These are phyloP conservation scores for Ceryle rudis DNA, from an alignment of 2,797 vertebrate genomes.

Conservation along the genomic window DNA sequence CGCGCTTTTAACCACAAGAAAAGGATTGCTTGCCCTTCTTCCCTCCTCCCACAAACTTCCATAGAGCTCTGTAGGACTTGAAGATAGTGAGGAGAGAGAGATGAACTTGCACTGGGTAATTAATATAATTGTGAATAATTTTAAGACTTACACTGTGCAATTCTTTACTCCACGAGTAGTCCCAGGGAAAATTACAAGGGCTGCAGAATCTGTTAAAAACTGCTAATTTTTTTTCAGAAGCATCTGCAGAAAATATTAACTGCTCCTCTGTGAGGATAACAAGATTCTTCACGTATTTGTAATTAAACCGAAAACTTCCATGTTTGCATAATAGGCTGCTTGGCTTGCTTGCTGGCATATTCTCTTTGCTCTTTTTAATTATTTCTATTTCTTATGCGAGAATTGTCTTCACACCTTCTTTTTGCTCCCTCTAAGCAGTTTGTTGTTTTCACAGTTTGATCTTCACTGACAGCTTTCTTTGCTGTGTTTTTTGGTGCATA, in stretches of 20 bases:
- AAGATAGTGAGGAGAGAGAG: not conserved
- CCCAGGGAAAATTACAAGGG: not conserved
- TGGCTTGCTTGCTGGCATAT: not conserved
- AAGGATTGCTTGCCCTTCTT: not conserved
- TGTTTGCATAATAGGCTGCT: not conserved
- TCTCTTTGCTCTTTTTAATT: slow-evolving; percentile 18
- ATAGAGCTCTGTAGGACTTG: not conserved
- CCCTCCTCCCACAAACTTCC: rapidly evolving
- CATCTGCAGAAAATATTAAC: slow-evolving; percentile 24
- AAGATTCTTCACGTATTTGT: slow-evolving; percentile 3
- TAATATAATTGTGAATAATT: not conserved
- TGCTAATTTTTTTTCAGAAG: not conserved
- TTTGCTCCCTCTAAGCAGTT: slow-evolving; percentile 37
- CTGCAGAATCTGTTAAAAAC: not conserved
- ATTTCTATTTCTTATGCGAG: slow-evolving; percentile 33
- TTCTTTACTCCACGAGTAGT: not conserved
- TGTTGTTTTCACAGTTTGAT: slow-evolving; percentile 56
- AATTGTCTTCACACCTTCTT: slow-evolving; percentile 15
- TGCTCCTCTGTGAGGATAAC: not conserved
- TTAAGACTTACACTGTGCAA: not conserved
- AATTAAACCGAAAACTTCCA: slow-evolving; percentile 16
- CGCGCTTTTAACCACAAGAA: not conserved
- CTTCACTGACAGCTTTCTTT: slow-evolving; percentile 55
- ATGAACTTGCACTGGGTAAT: not conserved
- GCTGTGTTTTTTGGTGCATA: slow-evolving; percentile 42